Evolutionary conservation across 2,113 vertebrate species (phyloP).

Genomic region (Ciconia maguari): DNA sequence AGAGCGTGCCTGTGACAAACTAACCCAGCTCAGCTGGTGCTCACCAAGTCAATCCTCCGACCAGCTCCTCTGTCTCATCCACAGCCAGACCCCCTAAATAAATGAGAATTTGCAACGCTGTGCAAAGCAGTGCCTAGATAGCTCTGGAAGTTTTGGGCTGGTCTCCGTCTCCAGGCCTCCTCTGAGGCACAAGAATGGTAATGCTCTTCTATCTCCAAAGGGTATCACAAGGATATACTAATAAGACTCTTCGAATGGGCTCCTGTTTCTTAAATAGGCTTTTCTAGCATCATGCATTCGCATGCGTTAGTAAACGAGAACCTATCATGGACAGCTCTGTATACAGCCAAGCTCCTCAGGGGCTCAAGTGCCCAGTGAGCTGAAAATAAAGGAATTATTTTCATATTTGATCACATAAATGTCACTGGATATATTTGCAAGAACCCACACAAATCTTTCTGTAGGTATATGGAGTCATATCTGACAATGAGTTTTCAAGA

Average conservation of each 20-base stretch:
- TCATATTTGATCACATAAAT: constrained; percentile 24
- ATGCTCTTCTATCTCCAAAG: background rate
- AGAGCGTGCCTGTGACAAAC: background rate
- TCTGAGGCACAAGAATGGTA: background rate
- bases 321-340: background rate
- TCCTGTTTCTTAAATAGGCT: background rate
- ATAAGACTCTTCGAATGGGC: background rate
- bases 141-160: background rate
- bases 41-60: background rate
- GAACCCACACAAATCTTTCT: background rate
- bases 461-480: background rate
- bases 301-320: background rate
- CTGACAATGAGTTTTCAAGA: background rate
- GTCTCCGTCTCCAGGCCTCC: background rate
- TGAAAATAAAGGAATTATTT: constrained; percentile 38
- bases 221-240: background rate
- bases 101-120: background rate
- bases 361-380: background rate
- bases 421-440: constrained; percentile 8
- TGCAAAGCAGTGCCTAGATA: background rate
- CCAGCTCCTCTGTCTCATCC: background rate
- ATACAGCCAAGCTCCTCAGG: background rate
- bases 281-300: background rate
- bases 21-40: background rate
- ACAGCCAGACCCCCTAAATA: background rate